Evolutionary conservation across 92 coral and sea anemone species (phyloP).

Genomic region (Paramuricea clavata): DNA sequence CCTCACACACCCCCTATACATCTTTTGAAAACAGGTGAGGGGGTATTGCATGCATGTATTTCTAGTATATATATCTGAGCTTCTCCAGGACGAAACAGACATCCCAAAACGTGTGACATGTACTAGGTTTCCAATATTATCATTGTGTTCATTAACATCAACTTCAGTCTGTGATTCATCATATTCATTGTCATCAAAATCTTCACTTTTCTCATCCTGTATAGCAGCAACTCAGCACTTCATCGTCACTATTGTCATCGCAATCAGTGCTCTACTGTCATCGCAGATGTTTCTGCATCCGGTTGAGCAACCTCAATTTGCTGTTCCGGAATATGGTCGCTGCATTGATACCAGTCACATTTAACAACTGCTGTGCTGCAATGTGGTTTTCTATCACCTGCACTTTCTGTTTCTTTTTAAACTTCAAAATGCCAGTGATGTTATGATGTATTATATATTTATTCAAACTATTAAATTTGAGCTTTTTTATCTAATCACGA

Average conservation of each 20-base stretch:
- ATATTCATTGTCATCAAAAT: slow-evolving; percentile 12
- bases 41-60: too few species aligned
- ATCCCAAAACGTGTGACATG: slow-evolving; percentile 51
- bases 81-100: slow-evolving; percentile 53
- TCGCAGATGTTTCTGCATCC: slow-evolving; percentile 2
- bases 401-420: slow-evolving; percentile 33
- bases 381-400: slow-evolving; percentile 45
- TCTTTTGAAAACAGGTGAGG: too few species aligned
- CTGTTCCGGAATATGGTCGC: neutral
- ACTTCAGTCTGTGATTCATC: slow-evolving; percentile 15
- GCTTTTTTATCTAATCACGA: slow-evolving; percentile 30
- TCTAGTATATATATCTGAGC: slow-evolving; percentile 40
- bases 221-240: slow-evolving; percentile 51
- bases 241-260: slow-evolving; percentile 45
- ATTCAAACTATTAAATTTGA: slow-evolving; percentile 22
- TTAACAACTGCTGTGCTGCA: slow-evolving; percentile 36
- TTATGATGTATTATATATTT: slow-evolving; percentile 32
- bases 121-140: slow-evolving; percentile 43
- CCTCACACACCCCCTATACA: too few species aligned
- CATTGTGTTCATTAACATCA: slow-evolving; percentile 37
- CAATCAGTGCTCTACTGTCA: slow-evolving; percentile 1
- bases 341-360: slow-evolving; percentile 1
- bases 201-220: slow-evolving; percentile 17
- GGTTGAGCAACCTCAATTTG: slow-evolving; percentile 12
- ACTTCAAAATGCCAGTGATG: slow-evolving; percentile 16